A percentile compares a stretch with the other conserved stretches of the same genome.
Conservation (phyloP, 2,113 vertebrate species). For the Ceuthmochares aereus region DNA sequence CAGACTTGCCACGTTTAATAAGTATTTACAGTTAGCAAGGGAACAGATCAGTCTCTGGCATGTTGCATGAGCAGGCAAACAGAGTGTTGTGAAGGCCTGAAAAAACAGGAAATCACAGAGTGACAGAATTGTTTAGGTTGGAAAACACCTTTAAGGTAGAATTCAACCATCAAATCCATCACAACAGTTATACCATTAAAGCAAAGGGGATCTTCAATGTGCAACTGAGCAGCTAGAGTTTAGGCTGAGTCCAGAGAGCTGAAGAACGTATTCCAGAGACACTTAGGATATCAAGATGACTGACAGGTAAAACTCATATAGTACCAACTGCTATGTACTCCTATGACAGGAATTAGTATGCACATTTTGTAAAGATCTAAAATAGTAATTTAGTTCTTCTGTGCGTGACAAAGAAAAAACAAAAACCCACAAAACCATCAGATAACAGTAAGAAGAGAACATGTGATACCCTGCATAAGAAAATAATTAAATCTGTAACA, state of each 20-base stretch:
- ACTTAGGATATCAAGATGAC: background rate
- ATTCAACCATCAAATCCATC: background rate
- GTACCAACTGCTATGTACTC: background rate
- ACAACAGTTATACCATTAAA: background rate
- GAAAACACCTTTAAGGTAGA: too few species aligned
- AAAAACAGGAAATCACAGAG: background rate
- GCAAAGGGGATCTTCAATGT: background rate
- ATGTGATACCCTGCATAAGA: background rate
- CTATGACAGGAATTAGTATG: background rate
- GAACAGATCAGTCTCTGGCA: background rate
- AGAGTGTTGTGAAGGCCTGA: background rate
- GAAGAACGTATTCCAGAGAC: background rate
- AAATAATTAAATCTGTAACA: background rate
- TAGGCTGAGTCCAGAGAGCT: background rate
- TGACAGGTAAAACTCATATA: background rate
- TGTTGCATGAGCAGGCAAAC: background rate
- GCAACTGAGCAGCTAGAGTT: background rate
- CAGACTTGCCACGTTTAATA: background rate
- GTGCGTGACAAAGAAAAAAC: background rate
- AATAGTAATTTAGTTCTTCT: background rate
- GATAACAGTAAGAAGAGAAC: background rate
- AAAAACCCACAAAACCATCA: background rate
- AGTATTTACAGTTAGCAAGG: background rate
- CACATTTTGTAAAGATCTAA: background rate
- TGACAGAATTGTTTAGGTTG: too few species aligned